Evolutionary conservation across 2,113 vertebrate species (phyloP), one percentile per base, ranked within the genome.

Genomic region (Zingel zingel): DNA sequence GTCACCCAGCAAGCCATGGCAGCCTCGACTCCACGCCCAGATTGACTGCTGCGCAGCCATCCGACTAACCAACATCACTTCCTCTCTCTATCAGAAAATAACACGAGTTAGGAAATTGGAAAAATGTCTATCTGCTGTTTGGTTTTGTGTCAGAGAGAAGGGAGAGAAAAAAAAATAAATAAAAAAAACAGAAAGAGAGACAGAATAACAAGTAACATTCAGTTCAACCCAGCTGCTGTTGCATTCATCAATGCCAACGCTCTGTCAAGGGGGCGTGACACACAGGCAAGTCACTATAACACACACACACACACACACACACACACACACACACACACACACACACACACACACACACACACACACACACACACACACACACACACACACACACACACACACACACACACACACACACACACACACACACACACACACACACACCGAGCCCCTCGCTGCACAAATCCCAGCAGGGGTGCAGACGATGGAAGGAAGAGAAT

Each of bases 381-480:
- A 39, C 36, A 39, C 36, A 39, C 36, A 36, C 36, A 36, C 36
- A 36, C 36, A 36, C 36, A 36, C 21, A 54, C 9, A 43, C 33
- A 53, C 69, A 50, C 48, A 66, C 71, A 62, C 51, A 77, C 54
- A 73, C 72, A 83, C 51, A 76, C 19, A 61, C 54, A 59, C 71
- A 71, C 56, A 30, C 81, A 69, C n/a, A n/a, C n/a, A n/a, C n/a
- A n/a, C n/a, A n/a, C n/a, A n/a, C n/a, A n/a, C n/a, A n/a, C n/a
- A n/a, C n/a, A n/a, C 78, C 15, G 58, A 86, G 85, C 81, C 79
- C 78, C 82, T 81, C 6, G 18, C 85, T 81, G 89, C 82, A 90
- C 88, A 83, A 84, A 82, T 83, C 90, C n/a, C 92, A 90, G 89
- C 83, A 70, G 88, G 90, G 79, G 74, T 9, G 76, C 69, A 83